phyloP scores from a whole-genome alignment of 2,113 vertebrate genomes.

The Lota lota region DNA sequence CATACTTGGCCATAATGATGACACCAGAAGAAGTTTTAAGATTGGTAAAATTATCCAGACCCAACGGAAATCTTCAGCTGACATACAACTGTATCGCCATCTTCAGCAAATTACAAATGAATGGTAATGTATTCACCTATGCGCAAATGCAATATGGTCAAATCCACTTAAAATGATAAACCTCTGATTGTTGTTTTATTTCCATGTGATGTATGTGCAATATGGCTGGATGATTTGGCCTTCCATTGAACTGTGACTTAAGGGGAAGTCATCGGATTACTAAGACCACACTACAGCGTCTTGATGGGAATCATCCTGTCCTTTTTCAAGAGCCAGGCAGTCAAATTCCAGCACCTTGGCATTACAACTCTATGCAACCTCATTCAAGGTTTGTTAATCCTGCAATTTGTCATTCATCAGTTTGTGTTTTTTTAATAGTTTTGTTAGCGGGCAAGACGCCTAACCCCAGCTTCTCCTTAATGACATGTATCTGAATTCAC shows the following conservation, averaged over 20 bases:
- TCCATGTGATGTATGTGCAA: background rate
- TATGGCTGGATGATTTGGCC: background rate
- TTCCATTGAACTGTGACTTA: background rate
- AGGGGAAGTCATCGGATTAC: background rate
- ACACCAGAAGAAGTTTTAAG: slow-evolving; percentile 40
- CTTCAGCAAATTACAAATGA: slow-evolving; percentile 48
- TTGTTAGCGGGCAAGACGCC: too few species aligned
- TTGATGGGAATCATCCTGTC: background rate
- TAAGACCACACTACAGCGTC: background rate
- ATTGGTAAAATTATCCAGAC: slow-evolving; percentile 38
- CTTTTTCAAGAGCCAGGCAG: background rate
- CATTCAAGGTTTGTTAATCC: background rate
- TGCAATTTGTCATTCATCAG: too few species aligned
- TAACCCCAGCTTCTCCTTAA: too few species aligned
- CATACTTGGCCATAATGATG: slow-evolving; percentile 22
- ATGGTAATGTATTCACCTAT: slow-evolving; percentile 36
- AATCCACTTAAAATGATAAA: background rate
- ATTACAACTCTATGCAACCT: background rate
- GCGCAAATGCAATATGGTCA: background rate
- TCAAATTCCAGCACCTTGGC: background rate
- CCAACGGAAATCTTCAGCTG: slow-evolving; percentile 36
- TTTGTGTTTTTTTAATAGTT: too few species aligned
- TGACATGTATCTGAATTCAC: too few species aligned
- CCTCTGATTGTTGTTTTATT: background rate
- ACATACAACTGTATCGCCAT: slow-evolving; percentile 43